Conservation (phyloP, 2,113 vertebrate genomes). For the Pelvicachromis taeniatus region DNA sequence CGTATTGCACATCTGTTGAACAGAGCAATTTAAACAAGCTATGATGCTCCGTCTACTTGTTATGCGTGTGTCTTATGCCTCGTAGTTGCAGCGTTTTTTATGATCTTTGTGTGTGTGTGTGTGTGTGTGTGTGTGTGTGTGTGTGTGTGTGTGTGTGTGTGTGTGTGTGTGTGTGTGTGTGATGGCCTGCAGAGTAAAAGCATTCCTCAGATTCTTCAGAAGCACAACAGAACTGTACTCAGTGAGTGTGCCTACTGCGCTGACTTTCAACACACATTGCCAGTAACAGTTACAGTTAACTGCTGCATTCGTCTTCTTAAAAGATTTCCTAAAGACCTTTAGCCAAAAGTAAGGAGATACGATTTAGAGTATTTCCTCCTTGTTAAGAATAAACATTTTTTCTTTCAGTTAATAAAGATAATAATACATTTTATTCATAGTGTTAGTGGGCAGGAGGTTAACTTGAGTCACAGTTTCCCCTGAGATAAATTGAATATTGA, state of each 20-base stretch:
- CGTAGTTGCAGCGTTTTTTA: too few species aligned
- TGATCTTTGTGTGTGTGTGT: slow-evolving; percentile 33
- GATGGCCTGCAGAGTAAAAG: slow-evolving; percentile 64
- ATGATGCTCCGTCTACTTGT: slow-evolving; percentile 17
- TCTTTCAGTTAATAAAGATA: neutral
- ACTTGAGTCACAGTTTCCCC: fast-evolving
- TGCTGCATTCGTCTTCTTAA: neutral
- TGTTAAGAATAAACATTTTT: neutral
- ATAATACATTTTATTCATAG: neutral
- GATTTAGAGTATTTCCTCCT: neutral
- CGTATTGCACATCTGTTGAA: slow-evolving; percentile 41
- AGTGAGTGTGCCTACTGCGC: slow-evolving; percentile 1
- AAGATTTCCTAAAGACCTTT: neutral
- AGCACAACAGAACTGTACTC: slow-evolving; percentile 49
- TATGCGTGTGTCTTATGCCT: neutral
- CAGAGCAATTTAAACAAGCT: slow-evolving; percentile 39
- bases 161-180: slow-evolving; percentile 38
- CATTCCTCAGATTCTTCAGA: slow-evolving; percentile 67
- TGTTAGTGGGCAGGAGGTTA: neutral
- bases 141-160: neutral
- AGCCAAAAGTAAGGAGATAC: neutral
- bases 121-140: neutral
- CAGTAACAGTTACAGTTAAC: neutral
- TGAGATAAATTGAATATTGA: neutral
- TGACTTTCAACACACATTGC: neutral